Evolutionary conservation across 2,888 invertebrate genomes (phyloP), one percentile per base, ranked within the genome.

Genomic region (Rhagophthalmus giganteus): DNA sequence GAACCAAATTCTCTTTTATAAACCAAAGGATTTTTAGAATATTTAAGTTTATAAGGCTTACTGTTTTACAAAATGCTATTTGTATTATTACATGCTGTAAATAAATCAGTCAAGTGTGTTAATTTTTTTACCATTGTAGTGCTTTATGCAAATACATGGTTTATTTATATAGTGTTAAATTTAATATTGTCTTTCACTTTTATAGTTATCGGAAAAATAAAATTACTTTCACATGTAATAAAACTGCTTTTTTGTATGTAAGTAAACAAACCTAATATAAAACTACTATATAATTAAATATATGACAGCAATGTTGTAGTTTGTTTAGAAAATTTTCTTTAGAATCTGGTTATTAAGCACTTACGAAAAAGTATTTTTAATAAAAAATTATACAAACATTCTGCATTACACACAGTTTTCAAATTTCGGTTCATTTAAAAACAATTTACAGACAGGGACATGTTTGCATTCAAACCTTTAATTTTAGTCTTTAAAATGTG

Each of bases 21-120:
- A 5, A 40, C 44, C 44, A 51, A 50, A 50, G 42, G 42, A 50
- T 16, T 27, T 46, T 32, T 51, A 35, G 14, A 24, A 27, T 39
- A 38, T 39, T 26, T 44, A 73, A 73, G 41, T 52, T 45, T 10
- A 37, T 50, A 52, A 57, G 45, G 52, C 46, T 53, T 41, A 33
- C 47, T 55, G 38, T 48, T n/a, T 57, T 54, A 48, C 31, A 55
- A 40, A 48, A 28, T 49, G 39, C 39, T 44, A 42, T 30, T 46
- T 48, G 45, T 54, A 53, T 51, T 33, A 45, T 47, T 54, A 45
- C 42, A 53, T 48, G 49, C 33, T 46, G 41, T 47, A 52, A 47
- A 52, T 51, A 39, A 34, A 45, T 27, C 32, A 27, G 25, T 35
- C 25, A 14, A 44, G 26, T 38, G 34, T 42, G 16, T 32, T 42